These are phyloP conservation scores for Kuschelorhynchus macadamiae DNA, from an alignment of 2,888 invertebrate genomes.

Conservation along the genomic window DNA sequence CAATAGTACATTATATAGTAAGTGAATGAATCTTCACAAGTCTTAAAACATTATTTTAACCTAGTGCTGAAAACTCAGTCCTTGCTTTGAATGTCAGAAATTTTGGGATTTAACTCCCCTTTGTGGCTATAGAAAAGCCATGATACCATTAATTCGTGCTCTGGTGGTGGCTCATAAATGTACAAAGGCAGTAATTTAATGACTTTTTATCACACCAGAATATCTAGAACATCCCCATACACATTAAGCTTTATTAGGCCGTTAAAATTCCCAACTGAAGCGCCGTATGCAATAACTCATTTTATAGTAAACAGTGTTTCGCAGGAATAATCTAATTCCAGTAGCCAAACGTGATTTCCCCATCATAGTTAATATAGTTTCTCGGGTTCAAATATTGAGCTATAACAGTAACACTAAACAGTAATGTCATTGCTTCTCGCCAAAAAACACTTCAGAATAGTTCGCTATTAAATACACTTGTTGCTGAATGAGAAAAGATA, in stretches of 20 bases:
- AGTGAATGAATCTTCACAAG: too few relatives aligned
- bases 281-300: constrained; percentile 38
- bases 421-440: constrained; percentile 18
- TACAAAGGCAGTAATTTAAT: constrained; percentile 24
- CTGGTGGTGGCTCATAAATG: constrained; percentile 13
- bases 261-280: constrained; percentile 44
- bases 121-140: constrained; percentile 1
- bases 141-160: constrained; percentile 3
- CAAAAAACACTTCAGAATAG: too few relatives aligned
- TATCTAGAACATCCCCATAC: constrained; percentile 31
- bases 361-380: constrained; percentile 31
- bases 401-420: constrained; percentile 40
- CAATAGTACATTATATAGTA: too few relatives aligned
- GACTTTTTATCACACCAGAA: constrained; percentile 33
- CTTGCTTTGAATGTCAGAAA: too few relatives aligned
- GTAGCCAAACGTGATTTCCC: constrained; percentile 33
- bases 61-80: too few relatives aligned
- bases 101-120: not conserved
- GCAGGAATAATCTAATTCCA: constrained; percentile 31
- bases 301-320: constrained; percentile 37
- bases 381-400: constrained; percentile 21
- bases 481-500: too few relatives aligned
- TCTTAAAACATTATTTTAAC: too few relatives aligned
- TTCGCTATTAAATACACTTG: too few relatives aligned
- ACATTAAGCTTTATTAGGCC: constrained; percentile 45